These are phyloP conservation scores for Craseonycteris thonglongyai DNA, from an alignment of 2,113 vertebrate genomes.

Conservation along the genomic window DNA sequence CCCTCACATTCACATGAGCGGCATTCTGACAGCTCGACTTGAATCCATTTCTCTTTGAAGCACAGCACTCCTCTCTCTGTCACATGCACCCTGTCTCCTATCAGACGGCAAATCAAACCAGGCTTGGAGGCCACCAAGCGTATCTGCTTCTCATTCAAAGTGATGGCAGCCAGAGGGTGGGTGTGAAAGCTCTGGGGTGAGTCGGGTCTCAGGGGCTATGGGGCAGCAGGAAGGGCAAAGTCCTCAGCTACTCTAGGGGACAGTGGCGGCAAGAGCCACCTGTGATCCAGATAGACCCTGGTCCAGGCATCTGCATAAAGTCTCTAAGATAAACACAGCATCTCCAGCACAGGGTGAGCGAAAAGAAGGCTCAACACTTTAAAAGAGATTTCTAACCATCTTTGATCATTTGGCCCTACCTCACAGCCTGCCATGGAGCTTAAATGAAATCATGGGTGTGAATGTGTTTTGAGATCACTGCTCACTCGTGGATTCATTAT, in stretches of 20 bases:
- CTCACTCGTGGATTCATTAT: too few species aligned
- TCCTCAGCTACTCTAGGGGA: not conserved
- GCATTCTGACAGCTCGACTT: not conserved
- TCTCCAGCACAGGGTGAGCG: too few species aligned
- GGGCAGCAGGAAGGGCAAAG: not conserved
- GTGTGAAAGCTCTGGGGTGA: not conserved
- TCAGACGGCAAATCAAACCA: not conserved
- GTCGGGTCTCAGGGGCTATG: too few species aligned
- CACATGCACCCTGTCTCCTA: not conserved
- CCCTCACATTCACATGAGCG: not conserved
- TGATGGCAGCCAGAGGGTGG: not conserved
- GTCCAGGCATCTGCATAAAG: not conserved
- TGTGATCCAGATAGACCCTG: not conserved
- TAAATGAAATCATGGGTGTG: too few species aligned
- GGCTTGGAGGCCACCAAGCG: not conserved
- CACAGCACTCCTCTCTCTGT: too few species aligned
- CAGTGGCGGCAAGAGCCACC: not conserved
- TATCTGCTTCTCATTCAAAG: not conserved
- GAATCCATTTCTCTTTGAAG: not conserved
- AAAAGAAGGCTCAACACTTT: too few species aligned
- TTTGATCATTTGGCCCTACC: too few species aligned
- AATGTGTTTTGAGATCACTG: too few species aligned
- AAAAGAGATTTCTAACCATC: too few species aligned
- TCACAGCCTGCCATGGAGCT: too few species aligned
- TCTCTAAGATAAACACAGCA: not conserved